Evolutionary conservation across 2,888 invertebrate species (phyloP).

Genomic region (Lepetodrilus schrolli): DNA sequence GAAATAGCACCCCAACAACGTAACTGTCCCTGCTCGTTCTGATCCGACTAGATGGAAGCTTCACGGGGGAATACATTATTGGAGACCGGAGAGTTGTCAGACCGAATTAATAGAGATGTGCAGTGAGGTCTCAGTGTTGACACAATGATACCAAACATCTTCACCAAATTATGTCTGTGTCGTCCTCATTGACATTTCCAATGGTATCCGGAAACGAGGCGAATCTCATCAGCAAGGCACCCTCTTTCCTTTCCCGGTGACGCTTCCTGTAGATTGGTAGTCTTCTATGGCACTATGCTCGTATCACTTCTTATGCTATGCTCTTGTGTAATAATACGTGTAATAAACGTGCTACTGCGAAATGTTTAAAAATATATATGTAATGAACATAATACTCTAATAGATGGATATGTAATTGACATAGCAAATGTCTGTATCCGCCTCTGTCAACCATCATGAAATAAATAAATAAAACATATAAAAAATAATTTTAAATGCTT

Average conservation of each 20-base stretch:
- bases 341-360: too few relatives aligned
- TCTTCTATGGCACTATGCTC: too few relatives aligned
- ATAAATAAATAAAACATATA: too few relatives aligned
- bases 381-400: too few relatives aligned
- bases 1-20: constrained; percentile 1
- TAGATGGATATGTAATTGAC: too few relatives aligned
- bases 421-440: too few relatives aligned
- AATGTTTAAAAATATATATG: too few relatives aligned
- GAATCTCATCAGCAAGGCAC: background rate
- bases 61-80: background rate
- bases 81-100: background rate
- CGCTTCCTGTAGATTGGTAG: background rate
- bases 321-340: too few relatives aligned
- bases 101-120: background rate
- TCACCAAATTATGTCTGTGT: background rate
- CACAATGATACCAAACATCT: background rate
- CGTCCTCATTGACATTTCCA: background rate
- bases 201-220: background rate
- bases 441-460: too few relatives aligned
- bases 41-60: background rate
- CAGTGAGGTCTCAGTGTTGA: background rate
- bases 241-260: background rate
- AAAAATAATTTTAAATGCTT: too few relatives aligned
- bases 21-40: background rate
- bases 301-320: too few relatives aligned